Conservation (phyloP, 2,888 invertebrate species). For the Cantharis rufa region DNA sequence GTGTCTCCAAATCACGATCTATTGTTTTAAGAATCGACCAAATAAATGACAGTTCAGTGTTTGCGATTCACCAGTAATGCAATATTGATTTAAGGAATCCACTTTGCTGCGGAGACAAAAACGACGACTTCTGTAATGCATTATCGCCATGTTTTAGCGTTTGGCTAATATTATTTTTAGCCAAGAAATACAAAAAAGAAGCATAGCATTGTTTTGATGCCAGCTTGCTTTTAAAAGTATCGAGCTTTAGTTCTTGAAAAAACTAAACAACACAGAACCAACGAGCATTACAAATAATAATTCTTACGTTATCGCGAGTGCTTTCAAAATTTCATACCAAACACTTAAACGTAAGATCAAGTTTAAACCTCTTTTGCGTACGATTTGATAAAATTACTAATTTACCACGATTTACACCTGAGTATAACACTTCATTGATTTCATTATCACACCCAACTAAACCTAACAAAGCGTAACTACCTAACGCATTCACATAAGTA, state of each 20-base stretch:
- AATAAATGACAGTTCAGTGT: slow-evolving; percentile 40
- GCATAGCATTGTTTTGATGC: slow-evolving; percentile 52
- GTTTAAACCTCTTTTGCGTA: background rate
- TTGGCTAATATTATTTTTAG: slow-evolving; percentile 54
- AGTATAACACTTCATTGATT: background rate
- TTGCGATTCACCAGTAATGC: slow-evolving; percentile 41
- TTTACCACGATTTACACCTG: background rate
- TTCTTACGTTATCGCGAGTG: background rate
- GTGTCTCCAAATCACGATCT: slow-evolving; percentile 48
- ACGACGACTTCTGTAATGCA: slow-evolving; percentile 44
- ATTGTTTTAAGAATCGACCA: slow-evolving; percentile 46
- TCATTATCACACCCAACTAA: background rate
- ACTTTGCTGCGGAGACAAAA: slow-evolving; percentile 39
- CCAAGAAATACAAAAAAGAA: slow-evolving; percentile 45
- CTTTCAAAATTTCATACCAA: background rate
- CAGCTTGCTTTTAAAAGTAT: slow-evolving; percentile 46
- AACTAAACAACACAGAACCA: background rate
- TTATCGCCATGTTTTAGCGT: slow-evolving; percentile 43
- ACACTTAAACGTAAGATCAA: background rate
- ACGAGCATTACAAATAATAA: background rate
- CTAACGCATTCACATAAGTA: background rate
- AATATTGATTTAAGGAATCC: slow-evolving; percentile 47
- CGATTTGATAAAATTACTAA: background rate
- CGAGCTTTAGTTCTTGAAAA: slow-evolving; percentile 30
- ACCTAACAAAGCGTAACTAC: background rate